Evolutionary conservation across 2,888 invertebrate genomes (phyloP).

Genomic region (Pherbina coryleti): DNA sequence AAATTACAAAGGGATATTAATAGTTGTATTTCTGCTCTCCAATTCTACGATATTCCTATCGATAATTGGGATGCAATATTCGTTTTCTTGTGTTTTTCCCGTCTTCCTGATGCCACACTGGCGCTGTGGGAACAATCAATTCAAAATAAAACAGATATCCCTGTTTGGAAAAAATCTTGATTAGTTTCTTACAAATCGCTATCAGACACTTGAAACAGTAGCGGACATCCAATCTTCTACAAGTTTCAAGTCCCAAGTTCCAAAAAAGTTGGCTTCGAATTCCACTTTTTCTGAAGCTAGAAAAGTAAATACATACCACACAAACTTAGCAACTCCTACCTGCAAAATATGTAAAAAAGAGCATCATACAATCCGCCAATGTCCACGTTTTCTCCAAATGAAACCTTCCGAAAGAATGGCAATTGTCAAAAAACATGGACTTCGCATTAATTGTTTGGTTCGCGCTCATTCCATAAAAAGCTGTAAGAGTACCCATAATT

Average conservation of each 20-base stretch:
- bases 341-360: neutral
- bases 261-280: too few relatives aligned
- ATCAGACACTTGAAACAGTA: too few relatives aligned
- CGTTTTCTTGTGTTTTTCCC: too few relatives aligned
- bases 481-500: neutral
- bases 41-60: neutral
- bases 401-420: neutral
- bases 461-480: too few relatives aligned
- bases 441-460: too few relatives aligned
- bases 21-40: neutral
- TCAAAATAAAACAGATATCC: neutral
- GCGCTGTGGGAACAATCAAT: constrained; percentile 1
- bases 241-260: too few relatives aligned
- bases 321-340: neutral
- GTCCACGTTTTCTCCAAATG: too few relatives aligned
- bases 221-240: neutral
- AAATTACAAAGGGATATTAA: neutral
- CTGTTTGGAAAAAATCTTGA: neutral
- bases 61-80: neutral
- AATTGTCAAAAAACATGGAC: too few relatives aligned
- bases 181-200: neutral
- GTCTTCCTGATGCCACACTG: too few relatives aligned
- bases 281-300: neutral
- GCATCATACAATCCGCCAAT: neutral
- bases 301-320: too few relatives aligned